These are phyloP conservation scores for Meandrina meandrites DNA, from an alignment of 92 coral and sea anemone species.

Conservation along the genomic window DNA sequence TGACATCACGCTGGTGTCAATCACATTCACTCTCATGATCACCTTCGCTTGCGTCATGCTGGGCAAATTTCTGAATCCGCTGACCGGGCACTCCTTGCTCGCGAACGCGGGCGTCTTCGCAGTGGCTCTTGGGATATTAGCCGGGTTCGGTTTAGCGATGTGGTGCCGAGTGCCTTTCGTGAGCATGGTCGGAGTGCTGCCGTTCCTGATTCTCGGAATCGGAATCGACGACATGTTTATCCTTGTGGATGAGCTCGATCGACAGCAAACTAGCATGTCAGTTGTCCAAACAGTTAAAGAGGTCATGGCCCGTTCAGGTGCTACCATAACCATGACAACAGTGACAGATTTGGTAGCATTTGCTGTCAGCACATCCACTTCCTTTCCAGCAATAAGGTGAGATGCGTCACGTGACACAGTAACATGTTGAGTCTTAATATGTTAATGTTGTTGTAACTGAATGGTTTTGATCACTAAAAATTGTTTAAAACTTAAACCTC, in stretches of 20 bases:
- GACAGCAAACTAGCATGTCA: conserved; percentile 45
- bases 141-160: conserved; percentile 76
- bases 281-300: conserved; percentile 67
- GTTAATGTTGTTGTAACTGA: background rate
- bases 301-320: conserved; percentile 79
- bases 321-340: conserved; percentile 81
- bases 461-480: too few species aligned
- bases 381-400: conserved; percentile 67
- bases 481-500: too few species aligned
- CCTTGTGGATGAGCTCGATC: conserved; percentile 70
- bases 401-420: background rate
- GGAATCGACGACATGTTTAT: conserved; percentile 90
- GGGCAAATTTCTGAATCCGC: conserved; percentile 71
- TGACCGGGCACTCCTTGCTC: conserved; percentile 74
- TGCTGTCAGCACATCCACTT: conserved; percentile 78
- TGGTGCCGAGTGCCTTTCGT: conserved; percentile 63
- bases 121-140: conserved; percentile 72
- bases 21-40: conserved; percentile 78
- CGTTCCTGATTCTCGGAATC: conserved; percentile 80
- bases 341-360: conserved; percentile 83
- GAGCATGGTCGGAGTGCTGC: conserved; percentile 74
- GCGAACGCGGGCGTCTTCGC: conserved; percentile 70
- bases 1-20: conserved; percentile 60
- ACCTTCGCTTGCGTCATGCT: conserved; percentile 66
- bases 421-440: background rate